Conservation (phyloP, 2,113 vertebrate genomes). For the Archocentrus centrarchus region DNA sequence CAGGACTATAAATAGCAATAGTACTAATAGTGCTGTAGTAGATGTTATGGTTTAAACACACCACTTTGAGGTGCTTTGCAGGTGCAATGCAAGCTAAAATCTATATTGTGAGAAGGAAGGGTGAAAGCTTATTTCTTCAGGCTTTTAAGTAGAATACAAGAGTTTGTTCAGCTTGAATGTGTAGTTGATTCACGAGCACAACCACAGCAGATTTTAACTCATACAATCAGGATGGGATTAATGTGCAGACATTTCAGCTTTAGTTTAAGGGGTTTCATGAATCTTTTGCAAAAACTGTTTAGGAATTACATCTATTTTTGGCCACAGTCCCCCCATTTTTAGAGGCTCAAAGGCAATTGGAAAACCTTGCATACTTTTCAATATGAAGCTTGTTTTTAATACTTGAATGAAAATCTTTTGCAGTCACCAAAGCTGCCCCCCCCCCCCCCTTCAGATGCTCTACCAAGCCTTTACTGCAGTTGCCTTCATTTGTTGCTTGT, state of each 20-base stretch:
- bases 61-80: not conserved
- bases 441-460: too few relatives aligned
- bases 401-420: not conserved
- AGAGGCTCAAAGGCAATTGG: not conserved
- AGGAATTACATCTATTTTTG: not conserved
- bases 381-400: not conserved
- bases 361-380: not conserved
- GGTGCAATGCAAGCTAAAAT: not conserved
- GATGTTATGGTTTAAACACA: not conserved
- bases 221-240: too few relatives aligned
- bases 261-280: not conserved
- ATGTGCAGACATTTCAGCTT: not conserved
- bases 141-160: not conserved
- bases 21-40: not conserved
- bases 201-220: too few relatives aligned
- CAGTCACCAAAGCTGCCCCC: too few relatives aligned
- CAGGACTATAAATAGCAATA: not conserved
- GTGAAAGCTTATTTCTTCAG: not conserved
- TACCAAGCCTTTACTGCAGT: not conserved
- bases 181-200: not conserved
- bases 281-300: not conserved
- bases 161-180: not conserved
- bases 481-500: not conserved
- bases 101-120: not conserved
- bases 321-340: not conserved